Evolutionary conservation across 2,113 vertebrate species (phyloP).

Genomic region (Dermatemys mawii): DNA sequence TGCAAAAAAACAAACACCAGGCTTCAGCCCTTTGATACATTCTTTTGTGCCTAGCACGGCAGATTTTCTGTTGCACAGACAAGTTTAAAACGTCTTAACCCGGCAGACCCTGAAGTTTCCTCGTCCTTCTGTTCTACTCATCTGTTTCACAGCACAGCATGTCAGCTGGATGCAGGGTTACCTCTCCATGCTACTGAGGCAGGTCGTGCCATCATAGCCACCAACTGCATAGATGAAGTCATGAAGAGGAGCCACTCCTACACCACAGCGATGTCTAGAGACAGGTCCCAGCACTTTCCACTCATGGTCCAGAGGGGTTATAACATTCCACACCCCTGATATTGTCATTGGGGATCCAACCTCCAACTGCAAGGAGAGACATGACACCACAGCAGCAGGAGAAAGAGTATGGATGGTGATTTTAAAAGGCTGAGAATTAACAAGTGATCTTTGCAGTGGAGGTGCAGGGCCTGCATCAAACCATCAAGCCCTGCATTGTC

Average conservation of each 20-base stretch:
- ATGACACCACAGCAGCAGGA: not conserved
- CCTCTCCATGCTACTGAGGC: constrained; percentile 74
- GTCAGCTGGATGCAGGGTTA: not conserved
- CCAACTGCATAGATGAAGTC: constrained; percentile 71
- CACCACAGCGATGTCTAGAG: constrained; percentile 53
- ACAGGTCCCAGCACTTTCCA: constrained; percentile 67
- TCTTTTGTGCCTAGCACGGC: not conserved
- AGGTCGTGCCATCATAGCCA: constrained; percentile 67
- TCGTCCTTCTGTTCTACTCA: not conserved
- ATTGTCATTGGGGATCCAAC: constrained; percentile 62
- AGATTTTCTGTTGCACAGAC: not conserved
- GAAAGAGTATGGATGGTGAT: not conserved
- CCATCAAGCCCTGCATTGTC: not conserved
- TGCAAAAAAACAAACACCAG: not conserved
- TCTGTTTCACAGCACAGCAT: not conserved
- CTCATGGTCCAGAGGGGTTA: constrained; percentile 71
- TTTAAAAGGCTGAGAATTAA: not conserved
- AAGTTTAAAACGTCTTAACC: not conserved
- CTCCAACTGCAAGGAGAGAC: constrained; percentile 62
- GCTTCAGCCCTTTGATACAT: not conserved
- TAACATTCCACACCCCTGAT: constrained; percentile 73
- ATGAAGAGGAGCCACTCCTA: constrained; percentile 71
- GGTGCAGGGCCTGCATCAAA: not conserved
- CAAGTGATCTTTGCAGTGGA: not conserved
- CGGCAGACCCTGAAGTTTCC: not conserved